These are phyloP conservation scores for Rissa tridactyla DNA, from an alignment of 2,113 vertebrate species.

Conservation along the genomic window DNA sequence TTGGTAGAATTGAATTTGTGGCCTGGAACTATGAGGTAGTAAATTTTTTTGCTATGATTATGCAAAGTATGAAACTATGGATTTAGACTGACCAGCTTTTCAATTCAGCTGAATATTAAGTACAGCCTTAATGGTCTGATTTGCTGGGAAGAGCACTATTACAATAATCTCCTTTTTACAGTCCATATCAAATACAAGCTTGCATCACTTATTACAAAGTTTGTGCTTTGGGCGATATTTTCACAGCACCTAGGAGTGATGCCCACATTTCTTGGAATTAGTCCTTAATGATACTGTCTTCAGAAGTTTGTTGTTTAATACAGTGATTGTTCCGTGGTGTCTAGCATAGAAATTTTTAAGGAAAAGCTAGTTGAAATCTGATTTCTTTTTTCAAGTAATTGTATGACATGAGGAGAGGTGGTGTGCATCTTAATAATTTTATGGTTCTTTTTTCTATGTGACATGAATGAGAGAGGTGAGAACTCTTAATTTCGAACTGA, in stretches of 20 bases:
- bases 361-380: not conserved
- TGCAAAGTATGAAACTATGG: slow-evolving; percentile 16
- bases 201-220: slow-evolving; percentile 52
- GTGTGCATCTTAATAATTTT: slow-evolving; percentile 10
- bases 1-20: slow-evolving; percentile 45
- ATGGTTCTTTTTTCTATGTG: not conserved
- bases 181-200: slow-evolving; percentile 50
- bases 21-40: slow-evolving; percentile 14
- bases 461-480: not conserved
- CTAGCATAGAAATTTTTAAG: slow-evolving; percentile 7
- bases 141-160: slow-evolving; percentile 63
- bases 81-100: slow-evolving; percentile 66
- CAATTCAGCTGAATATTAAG: slow-evolving; percentile 57
- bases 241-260: slow-evolving; percentile 15
- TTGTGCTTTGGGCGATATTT: slow-evolving; percentile 69
- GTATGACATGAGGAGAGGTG: not conserved
- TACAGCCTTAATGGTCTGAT: slow-evolving; percentile 67
- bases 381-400: not conserved
- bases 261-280: slow-evolving; percentile 57
- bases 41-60: slow-evolving; percentile 56
- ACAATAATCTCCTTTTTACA: slow-evolving; percentile 66
- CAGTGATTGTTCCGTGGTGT: slow-evolving; percentile 52
- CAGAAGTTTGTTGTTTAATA: slow-evolving; percentile 57
- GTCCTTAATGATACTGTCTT: slow-evolving; percentile 49
- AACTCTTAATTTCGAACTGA: slow-evolving; percentile 43